Evolutionary conservation across 1,140 invertebrate genomes (phyloP).

Genomic region (Eumaeus atala): DNA sequence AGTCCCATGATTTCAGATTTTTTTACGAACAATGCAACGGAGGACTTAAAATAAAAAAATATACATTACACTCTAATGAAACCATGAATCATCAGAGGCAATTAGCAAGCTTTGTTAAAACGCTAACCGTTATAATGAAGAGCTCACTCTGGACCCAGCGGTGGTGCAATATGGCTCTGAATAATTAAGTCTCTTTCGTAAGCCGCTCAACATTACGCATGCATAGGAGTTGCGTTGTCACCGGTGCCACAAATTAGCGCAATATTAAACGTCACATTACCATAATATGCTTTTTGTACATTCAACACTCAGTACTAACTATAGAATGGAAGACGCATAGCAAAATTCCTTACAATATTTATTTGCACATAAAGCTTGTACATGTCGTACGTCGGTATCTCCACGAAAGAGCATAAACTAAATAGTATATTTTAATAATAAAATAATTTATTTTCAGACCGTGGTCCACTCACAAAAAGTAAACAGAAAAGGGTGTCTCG

Average conservation of each 20-base stretch:
- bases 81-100: not conserved
- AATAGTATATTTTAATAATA: too few relatives aligned
- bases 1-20: too few relatives aligned
- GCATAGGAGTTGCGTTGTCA: conserved; percentile 26
- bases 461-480: too few relatives aligned
- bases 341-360: not conserved
- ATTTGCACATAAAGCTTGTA: too few relatives aligned
- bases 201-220: conserved; percentile 30
- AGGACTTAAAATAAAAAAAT: too few relatives aligned
- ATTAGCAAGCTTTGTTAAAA: conserved; percentile 4
- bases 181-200: conserved; percentile 26
- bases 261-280: conserved; percentile 3
- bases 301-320: not conserved
- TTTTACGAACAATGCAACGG: too few relatives aligned
- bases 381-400: too few relatives aligned
- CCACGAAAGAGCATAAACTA: too few relatives aligned
- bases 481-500: too few relatives aligned
- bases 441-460: too few relatives aligned
- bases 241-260: conserved; percentile 14
- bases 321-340: conserved; percentile 1
- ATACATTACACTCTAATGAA: not conserved
- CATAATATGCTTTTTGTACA: not conserved
- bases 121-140: conserved; percentile 1
- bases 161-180: conserved; percentile 14
- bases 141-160: not conserved